phyloP scores from a whole-genome alignment of 2,113 vertebrate species.

The Seriola quinqueradiata region DNA sequence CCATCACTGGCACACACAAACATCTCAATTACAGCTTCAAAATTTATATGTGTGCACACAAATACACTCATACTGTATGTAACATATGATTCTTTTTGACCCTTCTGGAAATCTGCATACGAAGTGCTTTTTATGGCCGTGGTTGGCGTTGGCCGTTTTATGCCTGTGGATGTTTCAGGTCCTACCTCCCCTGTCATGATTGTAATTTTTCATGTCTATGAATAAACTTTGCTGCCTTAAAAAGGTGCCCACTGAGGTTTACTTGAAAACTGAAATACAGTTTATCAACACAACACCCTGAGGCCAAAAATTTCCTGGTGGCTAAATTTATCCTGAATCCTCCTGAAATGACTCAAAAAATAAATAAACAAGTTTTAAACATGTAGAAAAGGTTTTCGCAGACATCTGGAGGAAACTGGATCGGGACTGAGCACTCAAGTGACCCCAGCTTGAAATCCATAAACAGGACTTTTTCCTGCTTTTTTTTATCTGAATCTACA shows the following conservation, averaged over 20 bases:
- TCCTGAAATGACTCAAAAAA: slow-evolving; percentile 61
- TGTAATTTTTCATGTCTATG: slow-evolving; percentile 74
- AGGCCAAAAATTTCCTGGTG: slow-evolving; percentile 49
- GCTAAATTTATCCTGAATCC: slow-evolving; percentile 71
- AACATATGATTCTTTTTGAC: slow-evolving; percentile 36
- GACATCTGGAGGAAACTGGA: slow-evolving; percentile 33
- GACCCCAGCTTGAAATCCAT: slow-evolving; percentile 17
- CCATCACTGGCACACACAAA: slow-evolving; percentile 65
- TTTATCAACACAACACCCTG: slow-evolving; percentile 78
- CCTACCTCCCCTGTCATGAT: slow-evolving; percentile 63
- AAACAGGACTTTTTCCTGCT: background rate
- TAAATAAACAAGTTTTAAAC: slow-evolving; percentile 74
- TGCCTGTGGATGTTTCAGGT: slow-evolving; percentile 44
- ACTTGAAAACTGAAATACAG: slow-evolving; percentile 73
- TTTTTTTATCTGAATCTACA: slow-evolving; percentile 14
- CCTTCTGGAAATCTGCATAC: slow-evolving; percentile 48
- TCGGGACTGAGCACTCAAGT: slow-evolving; percentile 26
- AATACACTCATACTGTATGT: slow-evolving; percentile 31
- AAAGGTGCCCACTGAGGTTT: slow-evolving; percentile 76
- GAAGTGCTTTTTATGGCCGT: slow-evolving; percentile 52
- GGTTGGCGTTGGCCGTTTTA: slow-evolving; percentile 2
- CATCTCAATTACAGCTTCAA: slow-evolving; percentile 70
- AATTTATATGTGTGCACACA: slow-evolving; percentile 40
- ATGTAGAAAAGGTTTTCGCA: slow-evolving; percentile 23
- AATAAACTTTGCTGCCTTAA: slow-evolving; percentile 72